Percentiles rank a stretch among this genome's conserved stretches.
These are phyloP conservation scores for Pandemis heparana DNA, from an alignment of 2,888 invertebrate species.

Conservation along the genomic window DNA sequence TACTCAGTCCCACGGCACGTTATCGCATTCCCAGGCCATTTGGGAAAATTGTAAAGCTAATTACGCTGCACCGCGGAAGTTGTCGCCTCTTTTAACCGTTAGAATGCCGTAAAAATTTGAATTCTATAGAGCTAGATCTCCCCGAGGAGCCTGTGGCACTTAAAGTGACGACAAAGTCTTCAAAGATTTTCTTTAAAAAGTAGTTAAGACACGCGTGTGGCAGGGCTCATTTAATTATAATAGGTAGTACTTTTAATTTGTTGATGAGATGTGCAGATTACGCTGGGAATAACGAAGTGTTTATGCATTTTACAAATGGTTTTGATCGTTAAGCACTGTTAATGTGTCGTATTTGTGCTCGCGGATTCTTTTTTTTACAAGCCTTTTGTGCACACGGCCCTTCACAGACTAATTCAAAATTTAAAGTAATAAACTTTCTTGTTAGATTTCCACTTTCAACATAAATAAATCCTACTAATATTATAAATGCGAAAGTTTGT, in stretches of 20 bases:
- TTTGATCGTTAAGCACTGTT: not conserved
- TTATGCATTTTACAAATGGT: slow-evolving; percentile 25
- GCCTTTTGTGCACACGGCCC: not conserved
- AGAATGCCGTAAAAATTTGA: slow-evolving; percentile 15
- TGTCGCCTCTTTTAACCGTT: slow-evolving; percentile 37
- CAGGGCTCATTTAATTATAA: slow-evolving; percentile 28
- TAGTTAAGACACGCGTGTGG: slow-evolving; percentile 26
- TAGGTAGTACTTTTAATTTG: slow-evolving; percentile 33
- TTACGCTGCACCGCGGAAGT: slow-evolving; percentile 44
- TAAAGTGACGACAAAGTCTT: slow-evolving; percentile 14
- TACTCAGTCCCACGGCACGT: slow-evolving; percentile 43
- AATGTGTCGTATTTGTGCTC: not conserved
- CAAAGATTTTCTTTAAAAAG: slow-evolving; percentile 16
- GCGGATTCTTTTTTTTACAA: not conserved
- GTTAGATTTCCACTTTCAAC: too few species aligned
- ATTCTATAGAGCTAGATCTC: slow-evolving; percentile 19
- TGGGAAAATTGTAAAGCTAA: slow-evolving; percentile 45
- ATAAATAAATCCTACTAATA: too few species aligned
- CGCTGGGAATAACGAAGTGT: slow-evolving; percentile 12
- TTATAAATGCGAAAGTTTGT: too few species aligned
- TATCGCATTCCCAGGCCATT: slow-evolving; percentile 47
- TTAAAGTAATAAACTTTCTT: too few species aligned
- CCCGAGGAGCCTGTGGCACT: slow-evolving; percentile 11
- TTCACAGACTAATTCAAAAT: not conserved
- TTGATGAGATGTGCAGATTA: slow-evolving; percentile 34